Conservation (phyloP, 1,140 invertebrate species). For the Zaprionus ornatus region DNA sequence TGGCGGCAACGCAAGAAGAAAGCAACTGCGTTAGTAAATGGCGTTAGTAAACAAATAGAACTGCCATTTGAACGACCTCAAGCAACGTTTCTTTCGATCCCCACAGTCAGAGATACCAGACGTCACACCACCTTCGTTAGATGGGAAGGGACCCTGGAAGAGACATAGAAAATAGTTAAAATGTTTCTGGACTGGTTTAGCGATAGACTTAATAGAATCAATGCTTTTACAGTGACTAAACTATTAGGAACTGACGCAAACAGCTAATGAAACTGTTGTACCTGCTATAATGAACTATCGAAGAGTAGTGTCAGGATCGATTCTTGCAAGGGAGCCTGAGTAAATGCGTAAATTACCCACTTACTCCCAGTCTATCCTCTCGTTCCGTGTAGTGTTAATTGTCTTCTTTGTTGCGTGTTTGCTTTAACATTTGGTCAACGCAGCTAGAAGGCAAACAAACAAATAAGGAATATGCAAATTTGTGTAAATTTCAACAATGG, state of each 20-base stretch:
- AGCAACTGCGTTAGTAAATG: constrained; percentile 40
- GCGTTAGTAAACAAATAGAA: constrained; percentile 53
- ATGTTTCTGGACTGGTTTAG: constrained; percentile 1
- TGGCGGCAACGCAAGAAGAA: constrained; percentile 50
- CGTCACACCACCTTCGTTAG: not conserved
- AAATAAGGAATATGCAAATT: constrained; percentile 74
- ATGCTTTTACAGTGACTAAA: not conserved
- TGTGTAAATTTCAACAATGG: constrained; percentile 73
- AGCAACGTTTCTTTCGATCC: constrained; percentile 9
- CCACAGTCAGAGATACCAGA: not conserved
- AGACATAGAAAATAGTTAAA: not conserved
- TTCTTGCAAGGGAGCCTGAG: not conserved
- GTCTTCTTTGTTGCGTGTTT: not conserved
- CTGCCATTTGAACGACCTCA: constrained; percentile 65
- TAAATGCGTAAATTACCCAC: not conserved
- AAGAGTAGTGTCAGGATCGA: not conserved
- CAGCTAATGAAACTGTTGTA: not conserved
- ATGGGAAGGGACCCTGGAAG: not conserved
- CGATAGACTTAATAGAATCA: constrained; percentile 1
- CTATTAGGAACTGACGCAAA: not conserved
- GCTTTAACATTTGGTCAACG: constrained; percentile 20
- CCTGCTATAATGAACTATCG: not conserved
- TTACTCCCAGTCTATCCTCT: not conserved
- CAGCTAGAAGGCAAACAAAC: constrained; percentile 29
- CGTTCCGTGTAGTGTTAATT: not conserved